A percentile compares a stretch with the other conserved stretches of the same genome.
Evolutionary conservation across 2,113 vertebrate genomes (phyloP).

Genomic region (Toxotes chatareus): DNA sequence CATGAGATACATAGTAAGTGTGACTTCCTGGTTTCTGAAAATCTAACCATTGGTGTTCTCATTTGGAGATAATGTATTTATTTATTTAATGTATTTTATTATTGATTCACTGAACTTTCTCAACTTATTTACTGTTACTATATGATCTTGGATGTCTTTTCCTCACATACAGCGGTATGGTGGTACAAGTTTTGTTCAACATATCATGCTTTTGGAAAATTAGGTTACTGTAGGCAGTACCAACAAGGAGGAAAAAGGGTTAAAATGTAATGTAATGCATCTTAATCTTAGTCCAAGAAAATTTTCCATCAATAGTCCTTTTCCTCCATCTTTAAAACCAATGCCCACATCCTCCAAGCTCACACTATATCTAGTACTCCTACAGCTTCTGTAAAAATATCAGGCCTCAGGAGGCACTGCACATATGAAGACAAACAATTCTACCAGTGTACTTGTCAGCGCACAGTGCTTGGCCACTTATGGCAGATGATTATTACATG

Average conservation of each 20-base stretch:
- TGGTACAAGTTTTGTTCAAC: neutral
- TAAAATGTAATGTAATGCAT: too few relatives aligned
- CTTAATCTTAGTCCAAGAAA: constrained; percentile 17
- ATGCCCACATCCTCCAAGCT: neutral
- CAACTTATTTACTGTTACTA: neutral
- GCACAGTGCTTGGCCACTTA: constrained; percentile 34
- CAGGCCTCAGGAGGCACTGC: neutral
- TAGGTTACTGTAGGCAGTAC: too few relatives aligned
- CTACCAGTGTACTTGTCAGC: constrained; percentile 8
- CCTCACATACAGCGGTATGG: too few relatives aligned
- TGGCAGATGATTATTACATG: constrained; percentile 65
- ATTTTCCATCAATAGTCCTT: constrained; percentile 25
- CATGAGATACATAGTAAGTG: neutral
- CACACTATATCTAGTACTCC: neutral
- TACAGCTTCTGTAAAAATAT: constrained; percentile 11
- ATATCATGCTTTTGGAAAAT: neutral
- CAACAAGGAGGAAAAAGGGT: too few relatives aligned
- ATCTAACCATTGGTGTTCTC: constrained; percentile 1
- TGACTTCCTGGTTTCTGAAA: neutral
- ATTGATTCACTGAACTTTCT: neutral
- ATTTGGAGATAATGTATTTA: neutral
- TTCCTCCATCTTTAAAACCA: neutral
- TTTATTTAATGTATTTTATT: too few relatives aligned
- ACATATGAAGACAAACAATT: constrained; percentile 33
- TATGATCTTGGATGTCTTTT: neutral